Conservation (phyloP, 2,113 vertebrate species). For the Cochlearius cochlearius region DNA sequence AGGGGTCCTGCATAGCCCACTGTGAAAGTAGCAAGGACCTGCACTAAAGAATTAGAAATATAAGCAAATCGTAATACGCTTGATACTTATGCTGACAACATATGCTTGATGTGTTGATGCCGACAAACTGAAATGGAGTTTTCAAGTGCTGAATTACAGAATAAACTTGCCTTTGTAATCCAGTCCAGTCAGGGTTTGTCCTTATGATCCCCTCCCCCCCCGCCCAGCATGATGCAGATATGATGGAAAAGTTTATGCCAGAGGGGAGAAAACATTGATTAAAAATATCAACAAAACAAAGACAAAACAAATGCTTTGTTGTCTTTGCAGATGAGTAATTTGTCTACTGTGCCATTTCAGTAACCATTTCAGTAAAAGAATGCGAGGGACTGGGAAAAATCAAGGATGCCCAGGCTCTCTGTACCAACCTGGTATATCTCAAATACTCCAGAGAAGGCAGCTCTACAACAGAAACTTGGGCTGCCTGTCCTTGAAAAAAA, state of each 20-base stretch:
- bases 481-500: neutral
- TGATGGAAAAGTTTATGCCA: neutral
- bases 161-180: neutral
- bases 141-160: neutral
- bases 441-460: neutral
- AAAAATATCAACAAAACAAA: neutral
- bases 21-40: neutral
- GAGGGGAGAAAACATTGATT: neutral
- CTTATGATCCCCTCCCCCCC: accelerated
- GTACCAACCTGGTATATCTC: neutral
- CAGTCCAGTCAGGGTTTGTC: neutral
- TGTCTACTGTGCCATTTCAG: neutral
- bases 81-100: neutral
- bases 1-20: neutral
- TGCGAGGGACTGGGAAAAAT: neutral
- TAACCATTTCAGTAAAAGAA: neutral
- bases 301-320: neutral
- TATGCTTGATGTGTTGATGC: neutral
- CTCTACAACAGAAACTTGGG: neutral
- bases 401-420: neutral
- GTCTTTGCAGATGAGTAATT: neutral
- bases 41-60: neutral
- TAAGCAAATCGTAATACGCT: neutral
- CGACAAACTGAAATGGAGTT: neutral
- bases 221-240: accelerated